These are phyloP conservation scores for Drosophila percnosoma DNA, from an alignment of 2,888 invertebrate genomes.

Conservation along the genomic window DNA sequence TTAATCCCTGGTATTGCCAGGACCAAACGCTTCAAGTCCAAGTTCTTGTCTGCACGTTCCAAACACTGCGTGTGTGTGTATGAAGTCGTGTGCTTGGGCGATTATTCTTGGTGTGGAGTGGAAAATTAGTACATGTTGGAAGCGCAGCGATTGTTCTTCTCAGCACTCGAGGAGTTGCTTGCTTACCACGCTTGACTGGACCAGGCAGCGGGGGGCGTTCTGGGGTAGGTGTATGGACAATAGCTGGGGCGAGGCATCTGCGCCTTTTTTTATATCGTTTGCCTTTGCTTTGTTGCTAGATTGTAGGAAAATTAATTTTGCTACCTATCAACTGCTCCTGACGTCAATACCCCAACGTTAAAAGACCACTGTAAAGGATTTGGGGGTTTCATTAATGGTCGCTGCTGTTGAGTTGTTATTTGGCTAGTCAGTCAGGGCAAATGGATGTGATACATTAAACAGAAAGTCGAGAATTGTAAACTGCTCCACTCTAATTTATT, in stretches of 20 bases:
- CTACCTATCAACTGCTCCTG: slow-evolving; percentile 71
- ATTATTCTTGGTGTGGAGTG: slow-evolving; percentile 78
- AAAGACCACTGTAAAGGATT: background rate
- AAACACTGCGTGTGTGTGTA: slow-evolving; percentile 32
- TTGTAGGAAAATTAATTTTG: slow-evolving; percentile 79
- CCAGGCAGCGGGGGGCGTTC: slow-evolving; percentile 17
- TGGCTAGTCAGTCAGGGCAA: slow-evolving; percentile 4
- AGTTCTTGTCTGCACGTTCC: slow-evolving; percentile 65
- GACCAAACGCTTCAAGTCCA: slow-evolving; percentile 77
- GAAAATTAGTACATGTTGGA: slow-evolving; percentile 79
- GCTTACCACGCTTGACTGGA: slow-evolving; percentile 53
- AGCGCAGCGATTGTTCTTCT: slow-evolving; percentile 72
- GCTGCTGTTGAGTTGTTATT: slow-evolving; percentile 24
- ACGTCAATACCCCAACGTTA: slow-evolving; percentile 39
- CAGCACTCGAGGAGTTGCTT: slow-evolving; percentile 50
- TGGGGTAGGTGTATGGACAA: background rate
- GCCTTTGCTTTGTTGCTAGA: slow-evolving; percentile 65
- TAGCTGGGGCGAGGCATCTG: slow-evolving; percentile 37
- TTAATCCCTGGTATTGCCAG: slow-evolving; percentile 81
- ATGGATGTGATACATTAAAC: slow-evolving; percentile 62
- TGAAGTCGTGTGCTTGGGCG: slow-evolving; percentile 31
- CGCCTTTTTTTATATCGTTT: slow-evolving; percentile 51
- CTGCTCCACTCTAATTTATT: slow-evolving; percentile 29
- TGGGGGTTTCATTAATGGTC: slow-evolving; percentile 30
- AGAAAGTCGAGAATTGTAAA: slow-evolving; percentile 14